Conservation (phyloP, 2,888 invertebrate genomes). For the Apodemia duryi region DNA sequence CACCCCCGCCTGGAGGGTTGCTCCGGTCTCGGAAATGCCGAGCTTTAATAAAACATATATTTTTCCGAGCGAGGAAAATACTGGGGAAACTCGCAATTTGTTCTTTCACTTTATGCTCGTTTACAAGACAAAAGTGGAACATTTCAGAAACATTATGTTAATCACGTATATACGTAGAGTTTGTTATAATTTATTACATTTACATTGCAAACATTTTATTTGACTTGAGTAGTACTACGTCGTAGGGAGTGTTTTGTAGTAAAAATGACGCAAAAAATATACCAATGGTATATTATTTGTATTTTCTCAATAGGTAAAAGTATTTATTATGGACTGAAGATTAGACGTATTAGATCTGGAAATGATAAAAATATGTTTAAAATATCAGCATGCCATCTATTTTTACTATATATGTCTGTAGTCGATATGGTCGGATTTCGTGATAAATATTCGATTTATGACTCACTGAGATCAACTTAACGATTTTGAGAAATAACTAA, state of each 20-base stretch:
- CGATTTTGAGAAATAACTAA: not conserved
- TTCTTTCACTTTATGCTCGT: conserved; percentile 80
- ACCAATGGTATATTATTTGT: too few relatives aligned
- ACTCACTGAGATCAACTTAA: too few relatives aligned
- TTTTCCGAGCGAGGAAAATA: conserved; percentile 80
- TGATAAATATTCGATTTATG: too few relatives aligned
- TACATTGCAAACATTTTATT: conserved; percentile 30
- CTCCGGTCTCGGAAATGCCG: conserved; percentile 78
- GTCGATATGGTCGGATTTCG: too few relatives aligned
- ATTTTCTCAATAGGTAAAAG: too few relatives aligned
- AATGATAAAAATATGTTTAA: too few relatives aligned
- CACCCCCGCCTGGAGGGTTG: conserved; percentile 52
- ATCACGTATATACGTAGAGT: conserved; percentile 70
- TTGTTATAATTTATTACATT: conserved; percentile 48
- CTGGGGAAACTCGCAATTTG: conserved; percentile 80
- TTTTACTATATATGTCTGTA: too few relatives aligned
- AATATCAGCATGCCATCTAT: too few relatives aligned
- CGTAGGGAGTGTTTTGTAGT: conserved; percentile 18
- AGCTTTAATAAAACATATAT: conserved; percentile 80
- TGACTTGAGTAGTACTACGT: conserved; percentile 23
- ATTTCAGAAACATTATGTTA: conserved; percentile 78
- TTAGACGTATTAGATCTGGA: too few relatives aligned
- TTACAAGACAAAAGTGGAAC: conserved; percentile 80
- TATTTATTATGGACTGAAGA: too few relatives aligned
- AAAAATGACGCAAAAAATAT: conserved; percentile 27